Conservation (phyloP, 2,113 vertebrate genomes). For the Ranitomeya variabilis region DNA sequence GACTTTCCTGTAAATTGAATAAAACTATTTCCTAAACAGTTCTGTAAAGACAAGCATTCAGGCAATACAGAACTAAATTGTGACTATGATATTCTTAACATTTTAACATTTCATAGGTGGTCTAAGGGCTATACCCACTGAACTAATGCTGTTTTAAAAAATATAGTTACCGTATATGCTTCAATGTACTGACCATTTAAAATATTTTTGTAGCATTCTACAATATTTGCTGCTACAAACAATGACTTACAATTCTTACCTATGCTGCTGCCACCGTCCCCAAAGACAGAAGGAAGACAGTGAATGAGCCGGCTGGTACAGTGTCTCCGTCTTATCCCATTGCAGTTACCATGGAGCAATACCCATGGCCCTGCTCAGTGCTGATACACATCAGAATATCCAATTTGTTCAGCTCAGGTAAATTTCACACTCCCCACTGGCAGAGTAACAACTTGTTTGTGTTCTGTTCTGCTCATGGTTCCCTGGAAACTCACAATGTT, state of each 20-base stretch:
- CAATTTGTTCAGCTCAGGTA: fast-evolving
- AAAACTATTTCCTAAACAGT: too few relatives aligned
- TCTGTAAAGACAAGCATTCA: too few relatives aligned
- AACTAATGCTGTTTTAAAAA: too few relatives aligned
- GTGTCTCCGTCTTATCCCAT: fast-evolving
- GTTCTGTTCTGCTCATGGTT: slow-evolving; percentile 13
- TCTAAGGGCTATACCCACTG: too few relatives aligned
- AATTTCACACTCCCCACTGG: neutral
- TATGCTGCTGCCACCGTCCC: neutral
- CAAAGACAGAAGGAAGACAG: neutral
- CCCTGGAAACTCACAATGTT: slow-evolving; percentile 50
- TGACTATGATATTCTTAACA: too few relatives aligned
- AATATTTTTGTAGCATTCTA: neutral
- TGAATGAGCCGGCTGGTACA: neutral
- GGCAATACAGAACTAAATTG: too few relatives aligned
- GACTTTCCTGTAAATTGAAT: too few relatives aligned
- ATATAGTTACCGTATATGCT: neutral
- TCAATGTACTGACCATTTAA: neutral
- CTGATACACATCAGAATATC: neutral
- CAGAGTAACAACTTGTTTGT: slow-evolving; percentile 2
- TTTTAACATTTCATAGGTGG: too few relatives aligned
- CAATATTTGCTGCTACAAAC: neutral
- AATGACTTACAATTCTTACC: neutral
- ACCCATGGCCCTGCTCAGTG: neutral
- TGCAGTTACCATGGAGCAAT: slow-evolving; percentile 49